These are phyloP conservation scores for Chlorodrepanis virens DNA, from an alignment of 2,113 vertebrate species.

Conservation along the genomic window DNA sequence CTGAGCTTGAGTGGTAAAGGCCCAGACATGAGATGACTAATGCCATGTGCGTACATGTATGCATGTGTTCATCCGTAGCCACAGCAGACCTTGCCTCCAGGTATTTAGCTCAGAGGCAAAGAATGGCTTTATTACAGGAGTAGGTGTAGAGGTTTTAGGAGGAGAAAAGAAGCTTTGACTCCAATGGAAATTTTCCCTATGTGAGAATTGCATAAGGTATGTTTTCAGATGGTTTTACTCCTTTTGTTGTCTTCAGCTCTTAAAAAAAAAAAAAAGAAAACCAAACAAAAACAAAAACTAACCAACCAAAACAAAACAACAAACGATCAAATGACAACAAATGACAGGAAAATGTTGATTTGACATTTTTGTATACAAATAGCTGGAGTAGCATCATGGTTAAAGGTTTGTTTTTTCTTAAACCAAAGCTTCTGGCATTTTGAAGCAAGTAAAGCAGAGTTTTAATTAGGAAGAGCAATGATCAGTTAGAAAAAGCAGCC, in stretches of 20 bases:
- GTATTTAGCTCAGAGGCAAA: neutral
- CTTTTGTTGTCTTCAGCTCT: neutral
- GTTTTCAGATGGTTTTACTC: neutral
- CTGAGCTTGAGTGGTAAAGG: neutral
- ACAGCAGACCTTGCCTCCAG: neutral
- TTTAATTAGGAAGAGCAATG: neutral
- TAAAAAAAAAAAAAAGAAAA: neutral
- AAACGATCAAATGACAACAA: neutral
- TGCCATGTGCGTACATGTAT: neutral
- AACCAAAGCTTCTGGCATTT: neutral
- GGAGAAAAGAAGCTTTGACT: neutral
- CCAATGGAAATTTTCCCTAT: neutral
- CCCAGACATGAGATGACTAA: neutral
- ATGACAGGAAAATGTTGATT: neutral
- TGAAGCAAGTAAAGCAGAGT: neutral
- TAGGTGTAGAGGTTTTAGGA: neutral
- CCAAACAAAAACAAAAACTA: neutral
- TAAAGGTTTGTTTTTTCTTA: neutral
- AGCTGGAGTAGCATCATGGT: neutral
- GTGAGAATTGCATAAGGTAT: neutral
- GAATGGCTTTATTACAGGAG: neutral
- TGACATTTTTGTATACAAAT: neutral
- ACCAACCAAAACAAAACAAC: neutral
- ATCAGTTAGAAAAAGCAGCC: neutral
- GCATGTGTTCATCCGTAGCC: neutral